Base-by-base conservation (phyloP, 2,888 invertebrate species). In the Scaptomyza parva region DNA sequence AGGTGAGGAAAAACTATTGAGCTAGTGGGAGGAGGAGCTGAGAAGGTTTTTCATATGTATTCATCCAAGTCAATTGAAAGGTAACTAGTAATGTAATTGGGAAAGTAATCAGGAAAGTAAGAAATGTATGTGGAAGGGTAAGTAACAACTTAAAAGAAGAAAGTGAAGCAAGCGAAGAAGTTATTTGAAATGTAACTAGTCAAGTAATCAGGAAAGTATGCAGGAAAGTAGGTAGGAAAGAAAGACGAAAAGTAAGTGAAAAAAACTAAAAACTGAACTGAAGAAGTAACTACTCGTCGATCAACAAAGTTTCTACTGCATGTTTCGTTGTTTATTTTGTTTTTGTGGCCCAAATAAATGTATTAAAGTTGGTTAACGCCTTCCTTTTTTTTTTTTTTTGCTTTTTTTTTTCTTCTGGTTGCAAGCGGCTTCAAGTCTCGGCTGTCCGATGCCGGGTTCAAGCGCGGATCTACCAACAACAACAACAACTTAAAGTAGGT, bases 341-440 rank as follows among this genome's bases (percentile, higher is more conserved):
- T 64, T 70, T 85, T 79, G 82, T 87, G 82, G 83, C 80, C 86
- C 86, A 88, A 87, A 89, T 89, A 89, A 89, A 89, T 89, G 86
- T 85, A 89, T 89, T 86, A 89, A 89, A 86, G 78, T 88, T 79
- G 88, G 89, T 87, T 78, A 81, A 89, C 88, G 89, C 88, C 88
- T 85, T 78, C 81, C 76, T 76, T 82, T 84, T 14, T n/a, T 37
- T 17, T 37, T 37, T 37, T 37, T 0, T 11, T 17, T 9, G 14
- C 2, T 35, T 35, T 35, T 35, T 33, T 5, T 14, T 58, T 26
- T 37, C 26, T 33, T 24, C 53, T 28, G 43, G 33, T 20, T 14
- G 26, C 43, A 28, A 28, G 39, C 24, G 39, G 28, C 45, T 35
- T 28, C 48, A 30, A 50, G 48, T 35, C 51, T n/a, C n/a, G n/a